Base-by-base conservation (phyloP, 2,888 invertebrate genomes). In the Acrobasis repandana region DNA sequence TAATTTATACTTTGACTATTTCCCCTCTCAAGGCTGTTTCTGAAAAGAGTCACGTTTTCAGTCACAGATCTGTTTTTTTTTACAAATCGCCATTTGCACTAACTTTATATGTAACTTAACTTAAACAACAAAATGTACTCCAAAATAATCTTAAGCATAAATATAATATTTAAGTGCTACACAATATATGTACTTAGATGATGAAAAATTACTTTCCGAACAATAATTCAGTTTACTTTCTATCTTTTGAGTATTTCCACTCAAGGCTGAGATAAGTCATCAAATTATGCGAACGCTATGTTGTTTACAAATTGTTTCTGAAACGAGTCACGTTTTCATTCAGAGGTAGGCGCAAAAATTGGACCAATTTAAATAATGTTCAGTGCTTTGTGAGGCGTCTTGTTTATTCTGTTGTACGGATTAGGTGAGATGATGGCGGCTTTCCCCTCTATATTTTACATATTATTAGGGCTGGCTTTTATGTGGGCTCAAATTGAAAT, bases 291-390 rank as follows among this genome's bases (percentile, higher is more conserved):
- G 79, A 76, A 73, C 67, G 80, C 77, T 72, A 77, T 74, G 79
- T 79, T 81, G 81, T 83, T 83, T 83, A 81, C 82, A 81, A 80
- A 83, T 85, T 83, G 77, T 82, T 82, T 75, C 73, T 72, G 74
- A 78, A 82, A 73, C 77, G 74, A 82, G 85, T 82, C 85, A 82
- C 83, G 82, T 80, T 75, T 68, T 69, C 71, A 69, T 76, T 76
- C 68, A 66, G 71, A 81, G 74, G 77, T 78, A 71, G 70, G 74
- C 69, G 72, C 69, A 80, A 80, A 82, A 82, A 82, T 77, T 80
- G 76, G 65, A 57, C 69, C 74, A 80, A 82, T 85, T 83, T 82
- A 75, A 77, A 79, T 80, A 80, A 80, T 75, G 74, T 62, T 74
- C 68, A 66, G 68, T 71, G 68, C 67, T 69, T 68, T 68, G 67